Conservation (phyloP, 2,797 vertebrate species). For the Hippopotamyrus pictus region DNA sequence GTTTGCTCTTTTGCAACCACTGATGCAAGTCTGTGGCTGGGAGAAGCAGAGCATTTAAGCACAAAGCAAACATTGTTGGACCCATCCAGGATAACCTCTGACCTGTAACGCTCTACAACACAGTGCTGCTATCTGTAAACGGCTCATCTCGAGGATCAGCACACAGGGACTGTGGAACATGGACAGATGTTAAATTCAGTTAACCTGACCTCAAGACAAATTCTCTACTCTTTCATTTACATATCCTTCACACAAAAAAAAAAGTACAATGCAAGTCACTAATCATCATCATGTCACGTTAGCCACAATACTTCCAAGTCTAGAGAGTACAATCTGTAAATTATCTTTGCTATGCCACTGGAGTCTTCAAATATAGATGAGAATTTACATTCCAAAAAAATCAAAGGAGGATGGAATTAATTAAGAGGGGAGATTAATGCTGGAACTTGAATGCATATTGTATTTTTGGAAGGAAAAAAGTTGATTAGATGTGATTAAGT, state of each 20-base stretch:
- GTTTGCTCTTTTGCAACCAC: not conserved
- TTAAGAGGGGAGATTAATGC: not conserved
- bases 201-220: not conserved
- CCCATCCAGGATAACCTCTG: constrained; percentile 23
- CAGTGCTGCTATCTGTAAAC: constrained; percentile 12
- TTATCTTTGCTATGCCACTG: not conserved
- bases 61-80: constrained; percentile 27
- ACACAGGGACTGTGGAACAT: not conserved
- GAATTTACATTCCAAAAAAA: not conserved
- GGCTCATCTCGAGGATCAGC: not conserved
- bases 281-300: not conserved
- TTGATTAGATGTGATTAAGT: not conserved
- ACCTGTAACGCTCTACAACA: constrained; percentile 10
- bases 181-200: not conserved
- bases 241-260: not conserved
- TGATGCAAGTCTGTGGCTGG: not conserved
- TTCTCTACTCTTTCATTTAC: not conserved
- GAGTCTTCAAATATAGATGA: not conserved
- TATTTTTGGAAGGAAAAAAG: not conserved
- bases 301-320: not conserved
- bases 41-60: constrained; percentile 1
- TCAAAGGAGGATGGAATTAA: not conserved
- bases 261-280: not conserved
- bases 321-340: not conserved
- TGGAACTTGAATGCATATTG: not conserved